Evolutionary conservation across 2,888 invertebrate species (phyloP).

Genomic region (Trissolcus brochymenae): DNA sequence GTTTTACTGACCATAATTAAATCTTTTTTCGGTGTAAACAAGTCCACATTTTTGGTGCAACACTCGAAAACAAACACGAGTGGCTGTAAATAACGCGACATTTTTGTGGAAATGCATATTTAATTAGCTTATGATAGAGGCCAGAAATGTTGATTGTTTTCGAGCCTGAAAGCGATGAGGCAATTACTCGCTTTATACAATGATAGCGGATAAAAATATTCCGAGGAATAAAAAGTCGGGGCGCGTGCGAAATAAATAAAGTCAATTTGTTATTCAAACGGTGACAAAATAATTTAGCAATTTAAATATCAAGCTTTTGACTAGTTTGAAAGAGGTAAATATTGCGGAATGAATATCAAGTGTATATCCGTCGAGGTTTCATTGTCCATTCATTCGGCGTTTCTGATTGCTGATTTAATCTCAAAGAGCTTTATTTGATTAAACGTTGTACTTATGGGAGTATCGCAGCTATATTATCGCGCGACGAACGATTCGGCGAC

Average conservation of each 20-base stretch:
- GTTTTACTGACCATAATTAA: too few relatives aligned
- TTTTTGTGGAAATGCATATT: too few relatives aligned
- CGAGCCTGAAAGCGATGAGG: too few relatives aligned
- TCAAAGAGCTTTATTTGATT: slow-evolving; percentile 51
- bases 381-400: slow-evolving; percentile 39
- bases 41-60: too few relatives aligned
- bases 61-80: too few relatives aligned
- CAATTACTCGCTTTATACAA: too few relatives aligned
- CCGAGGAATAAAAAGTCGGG: slow-evolving; percentile 7
- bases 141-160: too few relatives aligned
- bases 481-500: slow-evolving; percentile 34
- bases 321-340: slow-evolving; percentile 31
- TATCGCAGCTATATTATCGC: slow-evolving; percentile 39
- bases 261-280: slow-evolving; percentile 22
- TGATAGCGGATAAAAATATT: neutral
- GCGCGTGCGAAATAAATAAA: slow-evolving; percentile 18
- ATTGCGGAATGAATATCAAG: slow-evolving; percentile 41
- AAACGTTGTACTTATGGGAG: slow-evolving; percentile 40
- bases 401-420: slow-evolving; percentile 43
- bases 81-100: too few relatives aligned
- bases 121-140: too few relatives aligned
- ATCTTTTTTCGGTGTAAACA: too few relatives aligned
- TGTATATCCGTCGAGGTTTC: slow-evolving; percentile 7
- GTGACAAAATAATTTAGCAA: slow-evolving; percentile 26
- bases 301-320: slow-evolving; percentile 36